A percentile compares a stretch with the other conserved stretches of the same genome.
Evolutionary conservation across 2,113 vertebrate genomes (phyloP).

Genomic region (Oncorhynchus nerka): DNA sequence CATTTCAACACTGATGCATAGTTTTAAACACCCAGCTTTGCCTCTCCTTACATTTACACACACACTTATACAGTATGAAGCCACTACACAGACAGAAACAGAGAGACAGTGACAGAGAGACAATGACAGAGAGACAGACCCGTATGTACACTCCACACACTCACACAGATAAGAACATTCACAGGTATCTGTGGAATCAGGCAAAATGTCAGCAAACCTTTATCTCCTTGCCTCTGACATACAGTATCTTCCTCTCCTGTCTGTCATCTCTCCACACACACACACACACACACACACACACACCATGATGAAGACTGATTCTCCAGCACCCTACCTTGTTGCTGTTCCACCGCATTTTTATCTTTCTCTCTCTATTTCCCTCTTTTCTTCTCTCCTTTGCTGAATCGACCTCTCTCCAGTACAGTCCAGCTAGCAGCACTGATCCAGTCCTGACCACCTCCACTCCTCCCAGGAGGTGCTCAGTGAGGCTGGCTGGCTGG

Average conservation of each 20-base stretch:
- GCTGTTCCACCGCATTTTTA: constrained; percentile 60
- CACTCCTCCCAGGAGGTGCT: not conserved
- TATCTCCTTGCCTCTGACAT: constrained; percentile 44
- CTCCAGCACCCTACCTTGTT: constrained; percentile 35
- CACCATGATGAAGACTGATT: not conserved
- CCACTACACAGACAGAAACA: not conserved
- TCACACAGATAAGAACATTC: constrained; percentile 52
- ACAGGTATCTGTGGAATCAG: constrained; percentile 57
- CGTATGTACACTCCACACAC: not conserved
- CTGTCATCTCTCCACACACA: constrained; percentile 31
- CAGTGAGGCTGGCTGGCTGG: constrained; percentile 5
- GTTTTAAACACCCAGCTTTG: no score
- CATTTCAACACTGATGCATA: not conserved
- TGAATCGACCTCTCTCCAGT: constrained; percentile 8
- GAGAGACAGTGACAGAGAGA: not conserved
- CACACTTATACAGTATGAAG: no score
- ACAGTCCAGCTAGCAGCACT: not conserved
- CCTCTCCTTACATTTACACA: no score
- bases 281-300: not conserved
- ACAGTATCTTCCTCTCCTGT: constrained; percentile 42
- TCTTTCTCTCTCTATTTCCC: constrained; percentile 3
- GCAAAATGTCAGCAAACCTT: constrained; percentile 22
- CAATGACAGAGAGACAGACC: not conserved
- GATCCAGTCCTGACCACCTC: constrained; percentile 13
- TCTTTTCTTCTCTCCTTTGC: constrained; percentile 8